Conservation (phyloP, 1,140 invertebrate species). For the Aphelinus atriplicis region DNA sequence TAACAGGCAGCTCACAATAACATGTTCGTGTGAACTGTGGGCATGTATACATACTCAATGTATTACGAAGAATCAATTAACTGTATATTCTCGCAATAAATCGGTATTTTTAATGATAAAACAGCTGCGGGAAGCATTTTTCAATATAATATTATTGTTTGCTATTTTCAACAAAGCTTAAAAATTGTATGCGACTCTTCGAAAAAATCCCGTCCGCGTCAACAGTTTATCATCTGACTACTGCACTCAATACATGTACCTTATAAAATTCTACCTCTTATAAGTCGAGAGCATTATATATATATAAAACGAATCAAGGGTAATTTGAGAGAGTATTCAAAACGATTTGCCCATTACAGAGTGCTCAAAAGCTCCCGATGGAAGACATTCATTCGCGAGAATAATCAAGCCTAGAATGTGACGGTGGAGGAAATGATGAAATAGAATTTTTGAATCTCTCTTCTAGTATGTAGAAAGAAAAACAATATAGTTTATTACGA, state of each 20-base stretch:
- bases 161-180: conserved; percentile 8
- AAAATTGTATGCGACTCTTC: conserved; percentile 4
- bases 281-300: conserved; percentile 24
- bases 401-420: background rate
- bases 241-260: conserved; percentile 49
- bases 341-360: conserved; percentile 23
- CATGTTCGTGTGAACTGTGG: too few relatives aligned
- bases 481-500: background rate
- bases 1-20: too few relatives aligned
- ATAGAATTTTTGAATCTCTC: conserved; percentile 35
- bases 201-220: background rate
- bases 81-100: background rate
- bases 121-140: too few relatives aligned
- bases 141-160: background rate
- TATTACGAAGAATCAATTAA: conserved; percentile 4
- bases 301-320: conserved; percentile 10
- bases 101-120: background rate
- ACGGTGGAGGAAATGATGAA: conserved; percentile 24
- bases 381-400: background rate
- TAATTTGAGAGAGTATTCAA: conserved; percentile 24
- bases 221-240: conserved; percentile 27
- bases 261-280: conserved; percentile 51
- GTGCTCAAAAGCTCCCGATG: conserved; percentile 10
- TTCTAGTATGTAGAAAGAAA: conserved; percentile 25
- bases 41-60: background rate